Evolutionary conservation across 1,140 invertebrate genomes (phyloP).

Genomic region (Cherax quadricarinatus): DNA sequence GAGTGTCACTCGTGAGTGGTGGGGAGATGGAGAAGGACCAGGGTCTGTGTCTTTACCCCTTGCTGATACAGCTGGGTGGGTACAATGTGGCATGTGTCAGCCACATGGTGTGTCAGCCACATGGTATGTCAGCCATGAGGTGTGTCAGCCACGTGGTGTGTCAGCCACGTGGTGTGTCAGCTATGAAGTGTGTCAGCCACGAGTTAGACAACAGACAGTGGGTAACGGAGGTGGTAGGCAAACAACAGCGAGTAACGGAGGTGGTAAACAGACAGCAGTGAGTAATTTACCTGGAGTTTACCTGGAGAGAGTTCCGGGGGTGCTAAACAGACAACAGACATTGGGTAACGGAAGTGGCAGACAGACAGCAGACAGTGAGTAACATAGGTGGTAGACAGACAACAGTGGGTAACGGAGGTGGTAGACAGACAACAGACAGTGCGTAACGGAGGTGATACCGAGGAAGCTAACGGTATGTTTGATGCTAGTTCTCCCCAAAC

Average conservation of each 20-base stretch:
- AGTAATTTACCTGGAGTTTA: neutral
- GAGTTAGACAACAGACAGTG: neutral
- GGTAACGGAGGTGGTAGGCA: neutral
- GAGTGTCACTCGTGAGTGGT: too few relatives aligned
- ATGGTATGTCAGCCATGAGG: too few relatives aligned
- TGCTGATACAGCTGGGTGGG: too few relatives aligned
- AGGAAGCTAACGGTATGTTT: neutral
- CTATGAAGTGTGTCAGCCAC: neutral
- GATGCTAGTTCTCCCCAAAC: neutral
- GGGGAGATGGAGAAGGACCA: too few relatives aligned
- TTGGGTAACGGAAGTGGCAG: neutral
- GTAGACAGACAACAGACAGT: too few relatives aligned
- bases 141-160: too few relatives aligned
- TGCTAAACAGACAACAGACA: neutral
- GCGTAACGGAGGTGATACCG: neutral
- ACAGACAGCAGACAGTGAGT: neutral
- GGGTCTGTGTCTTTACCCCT: too few relatives aligned
- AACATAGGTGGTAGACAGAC: neutral
- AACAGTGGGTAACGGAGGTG: neutral
- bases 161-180: too few relatives aligned
- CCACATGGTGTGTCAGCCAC: too few relatives aligned
- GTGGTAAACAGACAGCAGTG: neutral
- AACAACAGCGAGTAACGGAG: neutral
- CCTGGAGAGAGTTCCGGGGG: too few relatives aligned
- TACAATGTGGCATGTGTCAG: too few relatives aligned